phyloP scores from a whole-genome alignment of 2,113 vertebrate species.

The Dolichotis patagonum region DNA sequence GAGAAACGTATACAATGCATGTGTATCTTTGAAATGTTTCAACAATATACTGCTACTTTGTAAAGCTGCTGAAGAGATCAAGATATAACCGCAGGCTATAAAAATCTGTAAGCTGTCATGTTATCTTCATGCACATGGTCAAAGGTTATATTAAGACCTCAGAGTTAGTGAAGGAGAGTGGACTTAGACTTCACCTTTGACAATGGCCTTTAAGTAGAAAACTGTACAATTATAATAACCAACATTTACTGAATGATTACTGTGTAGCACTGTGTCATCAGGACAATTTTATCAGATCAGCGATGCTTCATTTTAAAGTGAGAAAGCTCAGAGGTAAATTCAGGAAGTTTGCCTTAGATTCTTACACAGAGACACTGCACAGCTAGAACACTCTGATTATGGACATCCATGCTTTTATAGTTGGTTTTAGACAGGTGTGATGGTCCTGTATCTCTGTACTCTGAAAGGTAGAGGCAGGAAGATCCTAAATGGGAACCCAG shows the following conservation, averaged over 20 bases:
- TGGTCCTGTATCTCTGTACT: background rate
- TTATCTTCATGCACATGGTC: constrained; percentile 14
- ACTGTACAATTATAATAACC: constrained; percentile 14
- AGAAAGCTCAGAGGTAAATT: background rate
- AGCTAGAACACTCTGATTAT: background rate
- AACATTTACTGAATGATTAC: constrained; percentile 32
- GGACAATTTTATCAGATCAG: background rate
- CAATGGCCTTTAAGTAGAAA: constrained; percentile 46
- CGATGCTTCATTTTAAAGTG: background rate
- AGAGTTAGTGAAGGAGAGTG: background rate
- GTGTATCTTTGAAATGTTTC: constrained; percentile 42
- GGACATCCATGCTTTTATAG: background rate
- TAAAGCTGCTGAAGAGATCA: constrained; percentile 53
- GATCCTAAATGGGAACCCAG: background rate
- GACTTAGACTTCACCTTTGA: background rate
- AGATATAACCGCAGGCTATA: constrained; percentile 2
- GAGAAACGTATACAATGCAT: background rate
- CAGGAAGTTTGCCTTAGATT: background rate
- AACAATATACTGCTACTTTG: constrained; percentile 54
- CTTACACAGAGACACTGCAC: background rate
- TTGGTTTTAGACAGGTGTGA: background rate
- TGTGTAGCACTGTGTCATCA: background rate
- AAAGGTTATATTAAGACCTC: constrained; percentile 50
- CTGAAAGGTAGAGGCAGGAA: background rate
- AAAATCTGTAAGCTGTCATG: constrained; percentile 11